Base-by-base conservation (phyloP, 2,797 vertebrate species). In the Todus mexicanus region DNA sequence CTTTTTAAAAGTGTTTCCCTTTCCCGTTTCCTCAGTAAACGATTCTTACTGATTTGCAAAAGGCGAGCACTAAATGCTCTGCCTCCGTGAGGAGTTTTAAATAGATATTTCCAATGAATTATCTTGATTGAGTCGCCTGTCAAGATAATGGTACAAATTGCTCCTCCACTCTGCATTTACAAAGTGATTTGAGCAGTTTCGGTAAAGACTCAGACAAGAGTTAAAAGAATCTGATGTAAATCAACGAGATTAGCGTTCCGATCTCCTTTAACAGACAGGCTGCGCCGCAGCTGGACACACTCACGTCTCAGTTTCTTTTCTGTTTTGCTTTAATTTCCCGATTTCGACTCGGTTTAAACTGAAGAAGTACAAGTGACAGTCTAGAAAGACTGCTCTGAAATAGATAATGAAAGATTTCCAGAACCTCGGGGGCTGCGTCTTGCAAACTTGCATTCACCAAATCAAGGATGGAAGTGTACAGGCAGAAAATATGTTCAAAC, bases 221-320 rank as follows among this genome's bases (percentile, higher is more conserved):
- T 92, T 90, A 81, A 92, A 95, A 54, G 86, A 93, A 87, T 95
- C 66, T 87, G 93, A 96, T 95, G 92, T 84, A 95, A 96, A 96
- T 89, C 93, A 95, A 90, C 60, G 70, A 95, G 87, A 96, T 95
- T 92, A 95, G 91, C 92, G 95, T 94, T 94, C 88, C 25, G 63
- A 82, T 94, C 71, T 82, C 82, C 68, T 78, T 56, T 84, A 89
- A 76, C 72, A 78, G 80, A 56, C 82, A 87, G 69, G 70, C 90
- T 89, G 85, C 73, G 77, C 83, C 21, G n/a, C 93, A 91, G 93
- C 85, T 93, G 92, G 96, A 77, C 54, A 59, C 92, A 88, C 63
- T 95, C 87, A 77, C 20, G 73, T 95, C 97, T 94, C 94, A 89
- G 33, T 82, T 94, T 84, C 91, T 92, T 92, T 89, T 95, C 69